Conservation (phyloP, 2,888 invertebrate species). For the Chydorus sphaericus region DNA sequence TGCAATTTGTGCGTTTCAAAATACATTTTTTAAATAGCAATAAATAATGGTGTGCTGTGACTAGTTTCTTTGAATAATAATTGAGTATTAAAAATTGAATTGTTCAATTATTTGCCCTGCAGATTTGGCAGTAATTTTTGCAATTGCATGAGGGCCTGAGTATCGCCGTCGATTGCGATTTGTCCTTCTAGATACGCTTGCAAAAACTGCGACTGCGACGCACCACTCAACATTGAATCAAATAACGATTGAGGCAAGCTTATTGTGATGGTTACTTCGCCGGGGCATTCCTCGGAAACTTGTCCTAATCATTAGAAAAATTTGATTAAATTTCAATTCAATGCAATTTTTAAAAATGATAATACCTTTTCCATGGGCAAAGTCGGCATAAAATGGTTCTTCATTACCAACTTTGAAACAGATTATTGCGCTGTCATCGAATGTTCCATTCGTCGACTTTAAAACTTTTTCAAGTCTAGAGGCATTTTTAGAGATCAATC, state of each 20-base stretch:
- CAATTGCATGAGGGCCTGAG: not conserved
- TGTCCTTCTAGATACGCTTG: constrained; percentile 5
- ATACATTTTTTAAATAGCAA: too few relatives aligned
- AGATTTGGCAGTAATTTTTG: constrained; percentile 1
- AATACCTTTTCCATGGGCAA: not conserved
- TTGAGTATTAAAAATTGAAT: not conserved
- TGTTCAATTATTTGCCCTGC: not conserved
- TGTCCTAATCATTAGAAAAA: not conserved
- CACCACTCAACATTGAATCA: not conserved
- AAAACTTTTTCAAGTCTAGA: not conserved
- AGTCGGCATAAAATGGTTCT: not conserved
- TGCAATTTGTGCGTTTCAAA: too few relatives aligned
- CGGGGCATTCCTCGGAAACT: not conserved
- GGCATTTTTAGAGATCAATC: not conserved
- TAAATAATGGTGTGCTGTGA: too few relatives aligned
- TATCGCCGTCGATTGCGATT: not conserved
- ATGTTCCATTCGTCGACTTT: not conserved
- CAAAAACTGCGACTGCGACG: constrained; percentile 3
- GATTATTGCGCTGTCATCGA: not conserved
- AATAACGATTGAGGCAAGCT: not conserved
- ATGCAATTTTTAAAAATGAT: not conserved
- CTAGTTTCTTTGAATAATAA: not conserved
- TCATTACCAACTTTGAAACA: not conserved
- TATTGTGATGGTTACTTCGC: not conserved
- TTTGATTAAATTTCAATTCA: not conserved